Evolutionary conservation across 64 coral and sea anemone species (phyloP).

Genomic region (Montipora capricornis): DNA sequence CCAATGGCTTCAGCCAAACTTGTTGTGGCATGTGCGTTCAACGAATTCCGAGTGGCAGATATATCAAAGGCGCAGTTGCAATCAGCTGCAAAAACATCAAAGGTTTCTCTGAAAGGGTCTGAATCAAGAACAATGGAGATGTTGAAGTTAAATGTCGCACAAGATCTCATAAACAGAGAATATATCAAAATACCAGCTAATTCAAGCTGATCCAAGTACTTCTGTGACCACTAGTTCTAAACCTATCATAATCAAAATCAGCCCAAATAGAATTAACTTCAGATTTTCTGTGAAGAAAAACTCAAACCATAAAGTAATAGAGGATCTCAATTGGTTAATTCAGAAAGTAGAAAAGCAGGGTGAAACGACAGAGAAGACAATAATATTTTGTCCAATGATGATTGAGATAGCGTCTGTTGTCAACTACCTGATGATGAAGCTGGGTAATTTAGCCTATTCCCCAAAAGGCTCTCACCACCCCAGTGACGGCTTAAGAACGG

Average conservation of each 20-base stretch:
- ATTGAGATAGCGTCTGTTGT: constrained; percentile 24
- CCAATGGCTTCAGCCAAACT: not conserved
- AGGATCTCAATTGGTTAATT: constrained; percentile 3
- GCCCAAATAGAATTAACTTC: constrained; percentile 27
- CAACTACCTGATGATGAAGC: constrained; percentile 14
- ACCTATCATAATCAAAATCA: constrained; percentile 3
- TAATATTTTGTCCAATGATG: constrained; percentile 23
- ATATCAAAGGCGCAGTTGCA: not conserved
- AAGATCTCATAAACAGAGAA: not conserved
- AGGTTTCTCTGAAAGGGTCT: not conserved
- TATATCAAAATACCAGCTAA: not conserved
- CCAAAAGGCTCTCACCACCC: not conserved
- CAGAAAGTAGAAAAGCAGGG: not conserved
- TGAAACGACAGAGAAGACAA: not conserved
- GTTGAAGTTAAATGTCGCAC: not conserved
- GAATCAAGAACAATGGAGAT: constrained; percentile 3
- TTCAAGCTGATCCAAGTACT: constrained; percentile 24
- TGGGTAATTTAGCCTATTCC: not conserved
- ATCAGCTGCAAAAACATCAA: constrained; percentile 17
- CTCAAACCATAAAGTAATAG: not conserved
- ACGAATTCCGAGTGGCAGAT: too few relatives aligned
- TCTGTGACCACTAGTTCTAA: not conserved
- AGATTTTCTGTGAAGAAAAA: constrained; percentile 11
- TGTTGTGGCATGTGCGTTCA: not conserved
- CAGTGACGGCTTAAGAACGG: constrained; percentile 4